These are phyloP conservation scores for Prunella fulvescens DNA, from an alignment of 2,113 vertebrate species.

Conservation along the genomic window DNA sequence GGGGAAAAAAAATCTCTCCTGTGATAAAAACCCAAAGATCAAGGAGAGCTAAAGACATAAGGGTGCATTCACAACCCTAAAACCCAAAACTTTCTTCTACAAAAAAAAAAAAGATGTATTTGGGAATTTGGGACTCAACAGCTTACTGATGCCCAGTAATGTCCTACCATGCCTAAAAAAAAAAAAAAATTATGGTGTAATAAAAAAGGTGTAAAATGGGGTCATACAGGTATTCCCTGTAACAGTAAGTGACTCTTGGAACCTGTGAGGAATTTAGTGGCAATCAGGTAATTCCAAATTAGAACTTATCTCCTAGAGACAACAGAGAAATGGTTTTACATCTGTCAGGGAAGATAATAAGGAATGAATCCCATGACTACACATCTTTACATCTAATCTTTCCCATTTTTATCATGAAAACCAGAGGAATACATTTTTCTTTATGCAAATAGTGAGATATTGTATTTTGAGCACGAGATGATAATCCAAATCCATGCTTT, in stretches of 20 bases:
- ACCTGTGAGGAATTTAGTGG: background rate
- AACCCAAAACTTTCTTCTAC: background rate
- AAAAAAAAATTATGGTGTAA: background rate
- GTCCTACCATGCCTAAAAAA: background rate
- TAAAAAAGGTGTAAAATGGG: background rate
- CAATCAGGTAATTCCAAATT: background rate
- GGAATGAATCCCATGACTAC: background rate
- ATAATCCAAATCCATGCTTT: background rate
- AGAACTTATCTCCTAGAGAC: background rate
- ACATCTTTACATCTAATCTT: background rate
- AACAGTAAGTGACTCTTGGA: background rate
- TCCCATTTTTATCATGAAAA: background rate
- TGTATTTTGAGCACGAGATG: background rate
- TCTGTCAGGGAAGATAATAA: background rate
- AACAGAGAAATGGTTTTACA: background rate
- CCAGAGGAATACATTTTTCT: background rate
- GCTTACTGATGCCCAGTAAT: rapidly evolving
- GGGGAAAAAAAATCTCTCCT: background rate
- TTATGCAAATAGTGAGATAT: background rate
- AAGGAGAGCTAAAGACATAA: background rate
- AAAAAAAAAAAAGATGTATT: no score
- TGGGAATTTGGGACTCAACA: background rate
- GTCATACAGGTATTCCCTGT: rapidly evolving
- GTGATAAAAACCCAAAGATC: background rate
- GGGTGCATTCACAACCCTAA: background rate